phyloP scores from a whole-genome alignment of 2,113 vertebrate genomes.

The Gymnocephalus cernua region DNA sequence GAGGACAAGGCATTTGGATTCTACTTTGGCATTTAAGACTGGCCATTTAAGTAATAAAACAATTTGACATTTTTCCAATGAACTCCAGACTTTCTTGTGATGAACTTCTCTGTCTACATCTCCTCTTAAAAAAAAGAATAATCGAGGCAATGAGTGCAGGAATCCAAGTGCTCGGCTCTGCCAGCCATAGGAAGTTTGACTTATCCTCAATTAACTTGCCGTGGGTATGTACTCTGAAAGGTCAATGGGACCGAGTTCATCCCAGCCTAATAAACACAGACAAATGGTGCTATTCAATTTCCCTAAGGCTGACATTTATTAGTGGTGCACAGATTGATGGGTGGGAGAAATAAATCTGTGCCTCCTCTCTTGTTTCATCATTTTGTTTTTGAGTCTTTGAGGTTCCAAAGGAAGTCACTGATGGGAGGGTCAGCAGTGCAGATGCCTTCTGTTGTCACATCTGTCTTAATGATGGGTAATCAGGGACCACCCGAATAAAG shows the following conservation, averaged over 20 bases:
- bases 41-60: slow-evolving; percentile 46
- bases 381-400: slow-evolving; percentile 30
- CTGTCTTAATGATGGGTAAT: slow-evolving; percentile 33
- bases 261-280: slow-evolving; percentile 73
- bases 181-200: slow-evolving; percentile 31
- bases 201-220: slow-evolving; percentile 61
- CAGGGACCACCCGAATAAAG: not conserved
- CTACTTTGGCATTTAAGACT: slow-evolving; percentile 55
- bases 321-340: slow-evolving; percentile 61
- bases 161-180: not conserved
- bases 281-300: slow-evolving; percentile 73
- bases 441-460: slow-evolving; percentile 32
- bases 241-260: slow-evolving; percentile 58
- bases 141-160: slow-evolving; percentile 8
- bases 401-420: slow-evolving; percentile 13
- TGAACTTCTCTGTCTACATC: slow-evolving; percentile 27
- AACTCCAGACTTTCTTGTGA: slow-evolving; percentile 25
- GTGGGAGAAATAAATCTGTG: slow-evolving; percentile 30
- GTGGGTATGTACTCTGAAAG: slow-evolving; percentile 54
- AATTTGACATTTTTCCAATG: slow-evolving; percentile 39
- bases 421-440: slow-evolving; percentile 16
- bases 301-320: slow-evolving; percentile 72
- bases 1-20: not conserved
- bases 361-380: slow-evolving; percentile 48
- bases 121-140: not conserved